Base-by-base conservation (phyloP, 1,140 invertebrate genomes). In the Heliconius hewitsoni region DNA sequence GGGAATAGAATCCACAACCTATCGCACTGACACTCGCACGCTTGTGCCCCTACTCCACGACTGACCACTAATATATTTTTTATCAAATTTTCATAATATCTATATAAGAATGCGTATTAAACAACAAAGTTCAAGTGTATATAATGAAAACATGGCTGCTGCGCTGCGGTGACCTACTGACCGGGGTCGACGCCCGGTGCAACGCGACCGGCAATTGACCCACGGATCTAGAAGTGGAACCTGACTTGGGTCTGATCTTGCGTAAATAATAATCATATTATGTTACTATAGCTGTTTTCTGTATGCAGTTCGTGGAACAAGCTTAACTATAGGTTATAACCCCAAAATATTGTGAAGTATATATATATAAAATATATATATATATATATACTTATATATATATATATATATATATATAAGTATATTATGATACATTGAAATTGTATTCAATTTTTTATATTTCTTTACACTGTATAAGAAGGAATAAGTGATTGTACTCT, bases 111-210 rank as follows among this genome's bases (percentile, higher is more conserved):
- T 77, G 79, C 73, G 78, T 82, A 84, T 82, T 83, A 84, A 87
- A 86, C 85, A 84, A 85, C 83, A 89, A 85, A 91, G 89, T 93
- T 93, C 90, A 93, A 91, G 91, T 91, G 89, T 91, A 89, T 83
- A 86, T 83, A 86, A 86, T 82, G 76, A 82, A 83, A 80, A 83
- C 83, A 82, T 81, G 76, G 82, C 82, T 84, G 85, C 85, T 83
- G 84, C 81, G 86, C 76, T 87, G 87, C 87, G 84, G 83, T 87
- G 91, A 93, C 90, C 91, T 89, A 93, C 73, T 93, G 87, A 93
- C 89, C 91, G 91, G 87, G 91, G 90, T 87, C 88, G 78, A 87
- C 82, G 90, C 70, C 88, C 90, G 89, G 85, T 90, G 90, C 89
- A 87, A 84, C 88, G 84, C 83, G 86, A 85, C 84, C 83, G 82